Conservation (phyloP, 2,888 invertebrate genomes). For the Epinotia ramella region DNA sequence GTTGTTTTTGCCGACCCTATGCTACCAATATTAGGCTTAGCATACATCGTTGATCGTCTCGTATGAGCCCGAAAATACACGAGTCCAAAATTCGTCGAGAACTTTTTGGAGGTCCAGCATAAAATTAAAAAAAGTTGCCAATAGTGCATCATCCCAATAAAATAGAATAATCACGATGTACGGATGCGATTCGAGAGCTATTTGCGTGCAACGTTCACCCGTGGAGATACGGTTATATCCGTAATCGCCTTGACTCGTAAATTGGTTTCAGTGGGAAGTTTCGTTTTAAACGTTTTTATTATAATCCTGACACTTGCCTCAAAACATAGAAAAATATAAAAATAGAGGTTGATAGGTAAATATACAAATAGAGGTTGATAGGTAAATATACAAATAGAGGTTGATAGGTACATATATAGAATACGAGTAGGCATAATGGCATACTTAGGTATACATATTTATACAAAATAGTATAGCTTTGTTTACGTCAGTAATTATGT, state of each 20-base stretch:
- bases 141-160: slow-evolving; percentile 5
- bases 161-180: slow-evolving; percentile 28
- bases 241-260: slow-evolving; percentile 31
- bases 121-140: neutral
- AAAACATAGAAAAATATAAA: too few species aligned
- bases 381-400: neutral
- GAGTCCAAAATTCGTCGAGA: neutral
- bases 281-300: neutral
- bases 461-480: neutral
- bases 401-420: neutral
- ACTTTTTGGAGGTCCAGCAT: neutral
- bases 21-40: too few species aligned
- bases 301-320: neutral
- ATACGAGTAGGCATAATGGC: neutral
- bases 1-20: too few species aligned
- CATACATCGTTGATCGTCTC: too few species aligned
- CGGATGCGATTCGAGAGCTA: slow-evolving; percentile 20
- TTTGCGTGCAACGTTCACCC: slow-evolving; percentile 36
- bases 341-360: neutral
- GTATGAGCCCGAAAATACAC: too few species aligned
- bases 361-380: neutral
- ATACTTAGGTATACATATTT: too few species aligned
- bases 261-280: slow-evolving; percentile 28
- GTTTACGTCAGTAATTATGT: neutral
- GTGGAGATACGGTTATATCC: slow-evolving; percentile 39